Evolutionary conservation across 2,888 invertebrate genomes (phyloP), one percentile per base, ranked within the genome.

Genomic region (Amiota minor): DNA sequence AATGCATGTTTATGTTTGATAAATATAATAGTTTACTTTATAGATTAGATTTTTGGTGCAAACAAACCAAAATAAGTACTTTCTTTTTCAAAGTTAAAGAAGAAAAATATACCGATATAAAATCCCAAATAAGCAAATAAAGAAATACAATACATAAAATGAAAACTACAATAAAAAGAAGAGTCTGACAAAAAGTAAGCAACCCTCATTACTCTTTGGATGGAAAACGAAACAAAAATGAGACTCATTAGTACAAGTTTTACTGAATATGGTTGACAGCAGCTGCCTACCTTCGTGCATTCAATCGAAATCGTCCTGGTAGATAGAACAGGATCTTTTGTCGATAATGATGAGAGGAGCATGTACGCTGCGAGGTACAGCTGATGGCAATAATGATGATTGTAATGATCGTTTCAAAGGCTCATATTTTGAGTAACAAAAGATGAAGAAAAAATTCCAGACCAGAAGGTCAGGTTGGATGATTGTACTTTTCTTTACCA

Each of bases 41-140:
- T 53, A 68, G 67, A 68, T 68, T 53, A 68, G 67, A 68, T 53
- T 68, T 45, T 20, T 35, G 35, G 23, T 53, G 50, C 67, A 68
- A 68, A 53, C 20, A 53, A 23, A 64, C 35, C 16, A n/a, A 12
- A 35, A 8, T 35, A 2, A 35, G 35, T 35, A 2, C 0, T 4
- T 35, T 35, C 35, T 35, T 35, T 4, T 35, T 35, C 6, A 35
- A 35, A 4, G 35, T 35, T 6, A 35, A 35, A 35, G 35, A 62
- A 45, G n/a, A n/a, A 62, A 62, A 45, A 67, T 18, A 23, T 23
- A 23, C 3, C 1, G 1, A 23, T 23, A 35, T 35, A 35, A 35
- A 35, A 35, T 35, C 23, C 23, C 23, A 23, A 23, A 6, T 35
- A 35, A 35, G 35, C 35, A 35, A 35, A 35, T 3, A 1, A 12